phyloP scores from a whole-genome alignment of 2,113 vertebrate genomes.

The Eurystomus gularis region DNA sequence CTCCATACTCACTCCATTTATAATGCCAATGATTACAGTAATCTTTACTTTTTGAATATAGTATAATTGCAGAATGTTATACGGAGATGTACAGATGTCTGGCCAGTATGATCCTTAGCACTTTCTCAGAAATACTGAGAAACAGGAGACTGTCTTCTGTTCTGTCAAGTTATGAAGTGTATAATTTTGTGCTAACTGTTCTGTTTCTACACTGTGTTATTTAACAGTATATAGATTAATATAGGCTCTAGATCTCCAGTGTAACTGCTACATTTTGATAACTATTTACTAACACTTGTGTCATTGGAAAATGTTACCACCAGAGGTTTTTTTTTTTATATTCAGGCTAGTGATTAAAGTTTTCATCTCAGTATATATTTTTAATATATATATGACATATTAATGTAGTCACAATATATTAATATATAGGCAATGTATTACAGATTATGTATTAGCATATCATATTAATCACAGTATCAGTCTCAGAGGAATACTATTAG shows the following conservation, averaged over 20 bases:
- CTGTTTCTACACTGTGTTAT: background rate
- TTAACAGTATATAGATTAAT: background rate
- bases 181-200: background rate
- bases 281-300: background rate
- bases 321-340: background rate
- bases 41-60: background rate
- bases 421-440: background rate
- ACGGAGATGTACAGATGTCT: background rate
- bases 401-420: background rate
- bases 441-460: too few species aligned
- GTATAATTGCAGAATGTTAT: background rate
- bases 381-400: too few species aligned
- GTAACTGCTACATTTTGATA: background rate
- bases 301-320: background rate
- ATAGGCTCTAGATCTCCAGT: background rate
- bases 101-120: background rate
- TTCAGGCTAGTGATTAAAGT: background rate
- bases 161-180: background rate
- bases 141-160: background rate
- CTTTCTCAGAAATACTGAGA: background rate
- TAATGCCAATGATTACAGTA: background rate
- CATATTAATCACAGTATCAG: background rate
- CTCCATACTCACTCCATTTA: background rate
- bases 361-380: background rate
- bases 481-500: background rate